Evolutionary conservation across 2,888 invertebrate genomes (phyloP), one percentile per base, ranked within the genome.

Genomic region (Dorcus parallelipipedus): DNA sequence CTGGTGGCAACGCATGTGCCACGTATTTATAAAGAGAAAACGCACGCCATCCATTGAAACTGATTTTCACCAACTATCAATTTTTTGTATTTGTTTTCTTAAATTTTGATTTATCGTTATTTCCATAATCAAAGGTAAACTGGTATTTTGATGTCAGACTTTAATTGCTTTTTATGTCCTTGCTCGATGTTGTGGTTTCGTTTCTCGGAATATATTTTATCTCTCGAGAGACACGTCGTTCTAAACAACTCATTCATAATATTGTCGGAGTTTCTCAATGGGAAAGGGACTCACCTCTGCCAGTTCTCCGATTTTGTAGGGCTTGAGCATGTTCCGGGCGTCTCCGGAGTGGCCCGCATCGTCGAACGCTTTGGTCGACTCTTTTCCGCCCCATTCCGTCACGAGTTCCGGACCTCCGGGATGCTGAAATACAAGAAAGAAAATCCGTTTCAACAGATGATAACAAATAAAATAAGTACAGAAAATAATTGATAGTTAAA

Each of bases 341-440:
- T 89, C 88, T 0, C 80, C 70, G 0, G 88, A 86, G 77, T 91
- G 91, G 0, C 88, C 89, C 0, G 81, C 82, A 39, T 85, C 82
- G 33, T 87, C 82, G 73, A 88, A 90, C 0, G 81, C 85, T 61
- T 79, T 81, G 0, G 88, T 88, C 3, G 82, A 83, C 72, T 90
- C 88, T 66, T 78, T 83, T 6, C 91, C 90, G 0, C 85, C 89
- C 53, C 81, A 84, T 65, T 89, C 89, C 14, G 77, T 67, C 40
- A 90, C 78, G 9, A 84, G 62, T 23, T 88, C 87, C 0, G 72
- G 71, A 0, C 90, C 89, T 0, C 87, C 90, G 0, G 90, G 90
- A 77, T 91, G 90, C 86, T 89, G 75, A 20, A 50, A 54, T 20
- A 53, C 42, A 33, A 33, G 26, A 33, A 33, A 33, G 26, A 33